Evolutionary conservation across 1,140 invertebrate genomes (phyloP).

Genomic region (Meloidogyne hapla): DNA sequence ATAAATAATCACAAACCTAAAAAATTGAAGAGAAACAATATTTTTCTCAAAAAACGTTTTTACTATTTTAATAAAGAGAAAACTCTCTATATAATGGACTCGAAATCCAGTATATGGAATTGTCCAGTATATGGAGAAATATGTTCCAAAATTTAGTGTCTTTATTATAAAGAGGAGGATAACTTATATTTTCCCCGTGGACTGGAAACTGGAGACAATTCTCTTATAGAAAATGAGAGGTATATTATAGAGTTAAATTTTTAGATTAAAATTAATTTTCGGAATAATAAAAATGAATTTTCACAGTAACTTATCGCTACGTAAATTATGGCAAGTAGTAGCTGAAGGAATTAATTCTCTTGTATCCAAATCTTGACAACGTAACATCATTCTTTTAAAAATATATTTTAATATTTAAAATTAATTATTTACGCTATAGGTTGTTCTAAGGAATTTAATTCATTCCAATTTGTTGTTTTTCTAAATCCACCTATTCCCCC

Average conservation of each 20-base stretch:
- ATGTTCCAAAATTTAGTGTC: too few species aligned
- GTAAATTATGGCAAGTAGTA: conserved; percentile 41
- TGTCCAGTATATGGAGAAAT: too few species aligned
- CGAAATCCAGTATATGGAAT: too few species aligned
- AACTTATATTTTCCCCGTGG: too few species aligned
- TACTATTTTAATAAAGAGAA: too few species aligned
- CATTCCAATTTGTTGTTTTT: conserved; percentile 6
- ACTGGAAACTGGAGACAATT: too few species aligned
- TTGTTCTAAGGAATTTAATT: background rate
- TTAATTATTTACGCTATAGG: conserved; percentile 5
- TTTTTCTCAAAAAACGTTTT: background rate
- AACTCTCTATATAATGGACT: too few species aligned
- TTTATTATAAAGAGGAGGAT: too few species aligned
- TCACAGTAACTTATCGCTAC: conserved; percentile 35
- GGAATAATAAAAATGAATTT: too few species aligned
- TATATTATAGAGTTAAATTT: too few species aligned
- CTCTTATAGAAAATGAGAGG: too few species aligned
- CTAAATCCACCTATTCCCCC: background rate
- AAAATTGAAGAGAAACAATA: background rate
- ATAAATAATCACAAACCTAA: conserved; percentile 43
- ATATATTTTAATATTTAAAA: background rate
- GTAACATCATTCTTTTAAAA: conserved; percentile 26
- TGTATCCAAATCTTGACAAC: conserved; percentile 43
- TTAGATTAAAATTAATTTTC: too few species aligned
- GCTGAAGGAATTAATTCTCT: conserved; percentile 36